These are phyloP conservation scores for Cricetomys ansorgei DNA, from an alignment of 2,113 vertebrate genomes.

Conservation along the genomic window DNA sequence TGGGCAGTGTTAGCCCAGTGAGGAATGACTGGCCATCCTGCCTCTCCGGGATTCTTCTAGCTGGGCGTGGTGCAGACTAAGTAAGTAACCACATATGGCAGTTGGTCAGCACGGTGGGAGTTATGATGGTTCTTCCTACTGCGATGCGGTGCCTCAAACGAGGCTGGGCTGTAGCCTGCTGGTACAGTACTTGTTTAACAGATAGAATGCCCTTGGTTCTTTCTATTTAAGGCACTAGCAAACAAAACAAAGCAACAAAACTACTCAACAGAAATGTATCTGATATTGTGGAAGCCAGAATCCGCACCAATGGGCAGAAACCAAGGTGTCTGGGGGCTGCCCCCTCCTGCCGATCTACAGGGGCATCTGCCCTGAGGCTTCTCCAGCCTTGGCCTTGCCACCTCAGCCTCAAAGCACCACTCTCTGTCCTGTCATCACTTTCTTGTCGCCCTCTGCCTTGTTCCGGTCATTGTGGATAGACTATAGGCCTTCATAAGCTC, in stretches of 20 bases:
- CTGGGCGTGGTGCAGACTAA: neutral
- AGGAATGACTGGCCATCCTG: neutral
- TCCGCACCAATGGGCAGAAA: neutral
- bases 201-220: neutral
- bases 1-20: no score
- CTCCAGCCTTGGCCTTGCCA: no score
- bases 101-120: neutral
- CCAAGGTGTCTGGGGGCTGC: no score
- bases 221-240: no score
- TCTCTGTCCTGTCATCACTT: neutral
- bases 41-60: neutral
- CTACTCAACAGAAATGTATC: neutral
- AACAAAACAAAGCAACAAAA: neutral
- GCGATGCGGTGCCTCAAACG: fast-evolving
- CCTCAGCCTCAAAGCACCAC: no score
- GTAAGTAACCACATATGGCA: fast-evolving
- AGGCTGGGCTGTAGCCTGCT: neutral
- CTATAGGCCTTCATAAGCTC: neutral
- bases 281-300: neutral
- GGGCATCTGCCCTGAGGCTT: neutral
- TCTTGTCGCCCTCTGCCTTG: neutral
- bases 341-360: fast-evolving
- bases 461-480: neutral
- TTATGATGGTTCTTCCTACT: neutral
- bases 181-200: neutral